phyloP scores from a whole-genome alignment of 2,888 invertebrate genomes.

The Sinopyrophorus schimmeli region DNA sequence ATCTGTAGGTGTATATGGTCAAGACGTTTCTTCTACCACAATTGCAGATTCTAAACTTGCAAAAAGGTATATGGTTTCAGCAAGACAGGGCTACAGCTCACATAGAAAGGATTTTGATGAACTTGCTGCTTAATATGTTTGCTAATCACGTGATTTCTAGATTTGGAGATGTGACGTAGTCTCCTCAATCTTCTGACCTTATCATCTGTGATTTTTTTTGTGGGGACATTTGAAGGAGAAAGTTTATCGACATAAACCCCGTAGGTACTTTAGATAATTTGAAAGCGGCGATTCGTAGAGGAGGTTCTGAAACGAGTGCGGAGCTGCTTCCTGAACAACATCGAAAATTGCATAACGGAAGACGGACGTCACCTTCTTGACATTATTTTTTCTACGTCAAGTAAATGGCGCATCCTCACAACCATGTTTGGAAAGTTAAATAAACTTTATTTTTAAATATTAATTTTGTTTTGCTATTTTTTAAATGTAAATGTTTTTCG shows the following conservation, averaged over 20 bases:
- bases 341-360: no score
- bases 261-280: not conserved
- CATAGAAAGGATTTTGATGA: not conserved
- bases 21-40: not conserved
- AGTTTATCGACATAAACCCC: not conserved
- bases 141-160: not conserved
- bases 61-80: not conserved
- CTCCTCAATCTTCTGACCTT: not conserved
- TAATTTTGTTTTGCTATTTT: no score
- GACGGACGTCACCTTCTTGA: no score
- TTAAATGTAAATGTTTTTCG: no score
- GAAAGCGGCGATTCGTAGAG: not conserved
- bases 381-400: no score
- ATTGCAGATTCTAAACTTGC: no score
- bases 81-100: not conserved
- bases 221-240: not conserved
- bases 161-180: not conserved
- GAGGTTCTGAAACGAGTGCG: no score
- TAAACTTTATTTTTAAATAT: no score
- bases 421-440: no score
- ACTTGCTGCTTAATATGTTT: not conserved
- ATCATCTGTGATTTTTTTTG: slow-evolving; percentile 3
- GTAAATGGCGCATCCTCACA: no score
- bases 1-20: not conserved
- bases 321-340: no score